These are phyloP conservation scores for Heteropelma amictum DNA, from an alignment of 2,888 invertebrate species.

Conservation along the genomic window DNA sequence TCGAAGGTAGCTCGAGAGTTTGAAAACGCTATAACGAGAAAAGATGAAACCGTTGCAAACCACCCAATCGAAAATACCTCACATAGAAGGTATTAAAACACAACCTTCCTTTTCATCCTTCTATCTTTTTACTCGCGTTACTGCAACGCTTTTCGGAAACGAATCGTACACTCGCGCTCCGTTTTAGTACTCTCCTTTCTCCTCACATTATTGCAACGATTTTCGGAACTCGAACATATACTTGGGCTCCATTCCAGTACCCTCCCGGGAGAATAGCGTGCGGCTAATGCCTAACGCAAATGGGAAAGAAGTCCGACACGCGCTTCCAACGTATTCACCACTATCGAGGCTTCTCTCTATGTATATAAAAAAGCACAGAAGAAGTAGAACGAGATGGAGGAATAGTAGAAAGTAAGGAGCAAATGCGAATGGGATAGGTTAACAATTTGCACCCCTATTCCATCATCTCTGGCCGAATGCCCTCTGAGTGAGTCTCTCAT, in stretches of 20 bases:
- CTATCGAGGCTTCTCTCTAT: background rate
- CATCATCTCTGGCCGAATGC: slow-evolving; percentile 39
- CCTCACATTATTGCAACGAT: too few relatives aligned
- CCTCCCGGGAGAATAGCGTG: too few relatives aligned
- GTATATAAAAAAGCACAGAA: background rate
- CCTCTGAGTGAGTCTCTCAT: slow-evolving; percentile 37
- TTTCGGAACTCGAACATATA: too few relatives aligned
- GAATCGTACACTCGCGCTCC: slow-evolving; percentile 38
- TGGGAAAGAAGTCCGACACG: too few relatives aligned
- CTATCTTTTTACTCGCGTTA: background rate
- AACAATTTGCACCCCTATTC: slow-evolving; percentile 56
- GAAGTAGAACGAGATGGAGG: background rate
- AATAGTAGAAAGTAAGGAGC: slow-evolving; percentile 8
- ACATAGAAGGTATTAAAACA: slow-evolving; percentile 2
- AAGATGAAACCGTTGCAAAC: slow-evolving; percentile 14
- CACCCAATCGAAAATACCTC: background rate
- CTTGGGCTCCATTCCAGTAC: too few relatives aligned
- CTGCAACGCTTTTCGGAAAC: slow-evolving; percentile 7
- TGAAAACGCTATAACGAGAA: slow-evolving; percentile 1
- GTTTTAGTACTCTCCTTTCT: slow-evolving; percentile 51
- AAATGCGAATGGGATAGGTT: slow-evolving; percentile 29
- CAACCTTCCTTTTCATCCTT: background rate
- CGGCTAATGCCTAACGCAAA: too few relatives aligned
- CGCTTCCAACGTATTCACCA: slow-evolving; percentile 20
- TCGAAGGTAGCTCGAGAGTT: too few relatives aligned